Percentiles rank a stretch among this genome's conserved stretches.
phyloP scores from a whole-genome alignment of 2,888 invertebrate species.

The Mesorhabditis belari region DNA sequence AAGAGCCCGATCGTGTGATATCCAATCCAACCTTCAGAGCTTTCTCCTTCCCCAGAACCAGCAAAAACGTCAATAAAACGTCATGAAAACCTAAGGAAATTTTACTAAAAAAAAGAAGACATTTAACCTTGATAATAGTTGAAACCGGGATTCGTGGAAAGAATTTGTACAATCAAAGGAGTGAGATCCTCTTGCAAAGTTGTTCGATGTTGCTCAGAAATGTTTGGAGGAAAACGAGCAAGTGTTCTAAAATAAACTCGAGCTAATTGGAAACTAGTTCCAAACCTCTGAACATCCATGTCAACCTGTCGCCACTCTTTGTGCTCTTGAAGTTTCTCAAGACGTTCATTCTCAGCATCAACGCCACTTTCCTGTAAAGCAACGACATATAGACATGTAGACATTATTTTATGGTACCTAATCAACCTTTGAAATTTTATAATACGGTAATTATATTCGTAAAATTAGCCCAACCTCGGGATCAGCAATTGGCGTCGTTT shows the following conservation, averaged over 20 bases:
- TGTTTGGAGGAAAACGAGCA: conserved; percentile 50
- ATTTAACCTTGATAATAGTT: conserved; percentile 51
- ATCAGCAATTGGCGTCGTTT: neutral
- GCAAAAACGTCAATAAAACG: conserved; percentile 44
- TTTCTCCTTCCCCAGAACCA: conserved; percentile 37
- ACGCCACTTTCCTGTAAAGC: conserved; percentile 1
- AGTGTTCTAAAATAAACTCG: conserved; percentile 47
- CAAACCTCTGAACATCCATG: conserved; percentile 40
- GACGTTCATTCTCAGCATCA: conserved; percentile 4
- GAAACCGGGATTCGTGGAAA: conserved; percentile 39
- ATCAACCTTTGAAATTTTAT: neutral
- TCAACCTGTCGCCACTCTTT: conserved; percentile 51
- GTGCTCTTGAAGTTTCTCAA: conserved; percentile 35
- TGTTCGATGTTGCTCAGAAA: conserved; percentile 36
- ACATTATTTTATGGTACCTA: no score
- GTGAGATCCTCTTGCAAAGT: conserved; percentile 35
- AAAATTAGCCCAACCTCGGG: neutral
- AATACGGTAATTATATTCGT: neutral
- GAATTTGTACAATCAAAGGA: conserved; percentile 47
- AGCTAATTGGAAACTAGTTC: no score
- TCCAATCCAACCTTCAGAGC: conserved; percentile 23
- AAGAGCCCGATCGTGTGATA: conserved; percentile 18
- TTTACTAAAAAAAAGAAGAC: neutral
- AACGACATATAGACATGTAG: no score
- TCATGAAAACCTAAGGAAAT: conserved; percentile 49